Evolutionary conservation across 2,888 invertebrate genomes (phyloP), one percentile per base, ranked within the genome.

Genomic region (Tanypteryx hageni): DNA sequence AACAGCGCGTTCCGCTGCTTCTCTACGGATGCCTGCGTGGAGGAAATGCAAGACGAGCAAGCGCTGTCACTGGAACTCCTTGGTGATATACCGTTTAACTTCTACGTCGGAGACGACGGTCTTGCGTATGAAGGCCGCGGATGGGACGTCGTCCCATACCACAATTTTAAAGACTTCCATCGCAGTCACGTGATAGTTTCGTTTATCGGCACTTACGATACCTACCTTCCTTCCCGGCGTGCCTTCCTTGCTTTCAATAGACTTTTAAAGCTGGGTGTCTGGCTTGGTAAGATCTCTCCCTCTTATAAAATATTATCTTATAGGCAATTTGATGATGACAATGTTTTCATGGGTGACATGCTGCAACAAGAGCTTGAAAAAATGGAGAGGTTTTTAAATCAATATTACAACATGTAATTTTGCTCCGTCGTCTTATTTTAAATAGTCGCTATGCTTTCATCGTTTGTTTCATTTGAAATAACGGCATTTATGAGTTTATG

Each of bases 101-200:
- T 59, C 9, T 31, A 59, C 27, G 27, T 86, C 22, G 86, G 27
- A 0, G 86, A 86, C 9, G 86, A 86, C 31, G 86, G 86, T 16
- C 11, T 86, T 14, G 86, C 86, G 27, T 86, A 86, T 16, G 86
- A 86, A 13, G 86, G 58, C 0, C 31, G 58, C 22, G 59, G 59
- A 0, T 86, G 86, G 86, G 27, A 18, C 16, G 18, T 59, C 14
- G 59, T 59, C 0, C 59, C 59, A 10, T 10, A 16, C 2, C 13
- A 10, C 0, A 59, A 61, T 61, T 16, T 13, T 5, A 5, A 59
- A 16, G 31, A 61, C 13, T 22, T 85, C 5, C 11, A 86, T 27
- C 18, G 59, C 10, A 10, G 31, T 14, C 18, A 31, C 27, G 59
- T 61, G 14, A 14, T 27, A 2, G 31, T 86, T 10, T 18, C 58